Evolutionary conservation across 2,888 invertebrate genomes (phyloP), one percentile per base, ranked within the genome.

Genomic region (Drosophila limbata): DNA sequence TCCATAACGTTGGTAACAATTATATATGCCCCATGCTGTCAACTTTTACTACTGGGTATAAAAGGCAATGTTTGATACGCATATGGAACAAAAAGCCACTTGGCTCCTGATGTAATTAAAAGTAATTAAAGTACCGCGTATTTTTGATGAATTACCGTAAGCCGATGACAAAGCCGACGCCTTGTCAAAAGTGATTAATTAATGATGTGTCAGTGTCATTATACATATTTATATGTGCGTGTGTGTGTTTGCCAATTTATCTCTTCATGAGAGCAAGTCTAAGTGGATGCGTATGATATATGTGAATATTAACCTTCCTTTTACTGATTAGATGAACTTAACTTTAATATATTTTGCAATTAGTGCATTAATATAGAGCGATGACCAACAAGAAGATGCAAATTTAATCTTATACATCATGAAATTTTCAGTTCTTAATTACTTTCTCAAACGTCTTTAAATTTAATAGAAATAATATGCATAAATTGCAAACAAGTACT

Each of bases 41-140:
- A 21, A 11, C 11, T 8, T 25, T 17, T 28, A 3, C 2, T 56
- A n/a, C 10, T 53, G 52, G 52, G 63, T 50, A 64, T 61, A 9
- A 39, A 39, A 28, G 28, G 13, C 15, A 51, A 31, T 51, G 17
- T 73, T 10, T 19, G 50, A 40, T n/a, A 25, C 60, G 55, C 45
- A 65, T 48, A 25, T 60, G 39, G 40, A 15, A 42, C 37, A 59
- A 52, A 56, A 50, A 53, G 17, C 15, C 65, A 57, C 84, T 71
- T 63, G 61, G 57, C 56, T 33, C 15, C 51, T 55, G 55, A 67
- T 73, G 71, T 69, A 60, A 75, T 84, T 78, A 84, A 70, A 84
- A 71, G 88, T 84, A 89, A 84, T 84, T 84, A 87, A 89, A 89
- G 69, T 68, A 31, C 59, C 39, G 13, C 45, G 56, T 48, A 59